Percentiles rank a stretch among this genome's conserved stretches.
Conservation (phyloP, 2,113 vertebrate species). For the Oncorhynchus nerka region DNA sequence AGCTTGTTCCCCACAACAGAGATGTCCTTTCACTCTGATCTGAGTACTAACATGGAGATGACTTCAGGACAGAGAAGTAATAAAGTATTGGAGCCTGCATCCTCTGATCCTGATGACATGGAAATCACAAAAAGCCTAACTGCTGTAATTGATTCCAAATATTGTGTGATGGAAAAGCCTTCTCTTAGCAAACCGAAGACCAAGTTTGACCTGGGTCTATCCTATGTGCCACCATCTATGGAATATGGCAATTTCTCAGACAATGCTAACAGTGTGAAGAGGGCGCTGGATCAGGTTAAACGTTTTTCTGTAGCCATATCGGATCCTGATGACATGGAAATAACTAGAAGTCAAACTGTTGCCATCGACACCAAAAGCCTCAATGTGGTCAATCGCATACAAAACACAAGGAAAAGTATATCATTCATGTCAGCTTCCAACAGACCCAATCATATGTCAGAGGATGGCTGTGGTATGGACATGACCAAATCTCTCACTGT, state of each 20-base stretch:
- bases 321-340: conserved; percentile 39
- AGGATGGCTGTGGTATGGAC: conserved; percentile 54
- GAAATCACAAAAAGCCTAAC: conserved; percentile 34
- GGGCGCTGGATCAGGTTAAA: background rate
- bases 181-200: background rate
- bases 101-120: conserved; percentile 28
- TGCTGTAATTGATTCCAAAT: conserved; percentile 20
- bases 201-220: background rate
- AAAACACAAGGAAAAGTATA: conserved; percentile 28
- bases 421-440: conserved; percentile 24
- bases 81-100: background rate
- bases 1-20: background rate
- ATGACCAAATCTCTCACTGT: conserved; percentile 36
- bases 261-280: background rate
- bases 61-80: background rate
- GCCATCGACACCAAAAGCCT: conserved; percentile 20
- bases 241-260: background rate
- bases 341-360: conserved; percentile 37
- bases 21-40: too few relatives aligned
- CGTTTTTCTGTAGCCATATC: background rate
- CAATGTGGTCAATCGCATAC: background rate
- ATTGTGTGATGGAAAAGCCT: background rate
- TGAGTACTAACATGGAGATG: background rate
- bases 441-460: conserved; percentile 36
- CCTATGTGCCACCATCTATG: background rate